Conservation (phyloP, 1,140 invertebrate species). For the Microplitis mediator region DNA sequence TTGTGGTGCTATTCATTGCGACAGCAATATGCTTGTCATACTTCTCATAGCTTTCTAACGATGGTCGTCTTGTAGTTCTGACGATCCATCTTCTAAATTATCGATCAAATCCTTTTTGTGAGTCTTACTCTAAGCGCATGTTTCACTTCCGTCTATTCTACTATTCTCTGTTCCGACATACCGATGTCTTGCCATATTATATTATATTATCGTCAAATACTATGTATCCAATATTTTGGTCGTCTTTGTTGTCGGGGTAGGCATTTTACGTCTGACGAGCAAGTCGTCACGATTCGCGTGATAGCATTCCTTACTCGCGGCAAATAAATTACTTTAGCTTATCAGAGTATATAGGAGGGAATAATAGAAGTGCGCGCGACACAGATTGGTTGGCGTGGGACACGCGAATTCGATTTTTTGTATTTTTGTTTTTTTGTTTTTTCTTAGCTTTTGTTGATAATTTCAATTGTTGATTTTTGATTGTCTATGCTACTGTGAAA, state of each 20-base stretch:
- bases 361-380: slow-evolving; percentile 60
- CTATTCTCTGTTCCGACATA: background rate
- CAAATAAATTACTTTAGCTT: slow-evolving; percentile 63
- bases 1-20: slow-evolving; percentile 24
- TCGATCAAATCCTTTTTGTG: slow-evolving; percentile 19
- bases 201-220: background rate
- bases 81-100: slow-evolving; percentile 24
- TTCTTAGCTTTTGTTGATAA: background rate
- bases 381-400: slow-evolving; percentile 58
- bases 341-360: slow-evolving; percentile 40
- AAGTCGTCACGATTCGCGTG: slow-evolving; percentile 48
- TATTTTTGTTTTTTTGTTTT: background rate
- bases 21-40: slow-evolving; percentile 26
- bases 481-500: background rate
- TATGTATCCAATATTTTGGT: slow-evolving; percentile 4
- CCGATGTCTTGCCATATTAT: background rate
- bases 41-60: slow-evolving; percentile 1
- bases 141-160: background rate
- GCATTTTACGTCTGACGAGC: background rate
- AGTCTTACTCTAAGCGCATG: background rate
- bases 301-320: slow-evolving; percentile 55
- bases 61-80: slow-evolving; percentile 14
- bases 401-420: slow-evolving; percentile 49
- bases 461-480: background rate
- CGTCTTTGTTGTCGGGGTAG: background rate